Percentiles rank a stretch among this genome's conserved stretches.
Conservation (phyloP, 2,888 invertebrate species). For the Epistrophe eligans region DNA sequence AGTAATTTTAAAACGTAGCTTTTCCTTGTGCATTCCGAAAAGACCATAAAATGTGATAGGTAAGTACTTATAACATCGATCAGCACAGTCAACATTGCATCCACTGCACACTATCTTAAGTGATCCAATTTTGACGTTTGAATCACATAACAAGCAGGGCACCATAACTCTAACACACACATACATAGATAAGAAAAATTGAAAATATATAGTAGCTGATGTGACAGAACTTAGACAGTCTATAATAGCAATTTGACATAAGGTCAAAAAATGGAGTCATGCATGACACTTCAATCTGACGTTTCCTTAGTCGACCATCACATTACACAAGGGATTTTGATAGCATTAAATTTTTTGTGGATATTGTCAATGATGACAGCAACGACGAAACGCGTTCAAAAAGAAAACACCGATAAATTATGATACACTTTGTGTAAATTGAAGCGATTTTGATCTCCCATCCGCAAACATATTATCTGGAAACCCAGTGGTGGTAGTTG, state of each 20-base stretch:
- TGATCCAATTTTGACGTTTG: conserved; percentile 56
- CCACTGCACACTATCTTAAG: conserved; percentile 25
- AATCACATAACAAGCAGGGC: conserved; percentile 25
- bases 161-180: not conserved
- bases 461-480: conserved; percentile 49
- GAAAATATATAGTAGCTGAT: conserved; percentile 20
- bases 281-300: conserved; percentile 30
- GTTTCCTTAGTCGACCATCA: conserved; percentile 35
- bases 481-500: conserved; percentile 17
- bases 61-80: conserved; percentile 33
- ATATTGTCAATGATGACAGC: conserved; percentile 29
- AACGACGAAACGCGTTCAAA: conserved; percentile 50
- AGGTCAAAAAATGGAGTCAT: conserved; percentile 36
- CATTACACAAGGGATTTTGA: not conserved
- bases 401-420: conserved; percentile 55
- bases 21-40: conserved; percentile 49
- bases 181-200: conserved; percentile 11
- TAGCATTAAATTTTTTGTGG: not conserved
- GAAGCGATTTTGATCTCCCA: conserved; percentile 63
- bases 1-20: conserved; percentile 56
- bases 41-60: conserved; percentile 12
- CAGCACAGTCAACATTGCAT: conserved; percentile 20
- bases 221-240: conserved; percentile 19
- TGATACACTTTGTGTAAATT: conserved; percentile 70
- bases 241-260: conserved; percentile 50